Evolutionary conservation across 2,797 vertebrate species (phyloP).

Genomic region (Rhynchonycteris naso): DNA sequence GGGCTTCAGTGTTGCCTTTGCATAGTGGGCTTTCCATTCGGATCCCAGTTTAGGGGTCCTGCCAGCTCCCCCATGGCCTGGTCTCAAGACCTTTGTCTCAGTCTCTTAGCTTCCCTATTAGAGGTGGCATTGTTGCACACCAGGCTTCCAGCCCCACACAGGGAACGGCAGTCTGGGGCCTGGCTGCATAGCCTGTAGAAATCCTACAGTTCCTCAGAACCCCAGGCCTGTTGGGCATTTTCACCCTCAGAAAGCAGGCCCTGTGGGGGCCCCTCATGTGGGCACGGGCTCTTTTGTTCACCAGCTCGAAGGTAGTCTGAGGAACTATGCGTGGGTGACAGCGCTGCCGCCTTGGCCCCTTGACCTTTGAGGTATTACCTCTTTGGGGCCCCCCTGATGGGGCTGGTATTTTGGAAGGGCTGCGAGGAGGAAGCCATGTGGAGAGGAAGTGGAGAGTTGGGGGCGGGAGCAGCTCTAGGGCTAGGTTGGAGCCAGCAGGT

Average conservation of each 20-base stretch:
- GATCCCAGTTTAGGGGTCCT: neutral
- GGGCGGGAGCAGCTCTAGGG: neutral
- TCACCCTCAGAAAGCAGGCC: neutral
- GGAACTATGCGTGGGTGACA: neutral
- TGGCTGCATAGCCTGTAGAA: neutral
- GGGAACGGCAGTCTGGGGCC: neutral
- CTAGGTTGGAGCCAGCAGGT: neutral
- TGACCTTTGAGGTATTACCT: neutral
- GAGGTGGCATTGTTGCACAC: neutral
- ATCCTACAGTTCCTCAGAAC: neutral
- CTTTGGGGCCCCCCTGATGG: neutral
- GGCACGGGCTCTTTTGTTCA: neutral
- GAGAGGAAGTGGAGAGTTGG: neutral
- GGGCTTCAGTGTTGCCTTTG: neutral
- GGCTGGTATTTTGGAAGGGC: neutral
- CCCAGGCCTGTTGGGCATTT: neutral
- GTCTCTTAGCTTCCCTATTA: neutral
- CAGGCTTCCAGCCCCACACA: neutral
- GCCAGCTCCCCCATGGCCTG: too few species aligned
- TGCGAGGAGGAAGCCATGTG: neutral
- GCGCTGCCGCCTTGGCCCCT: neutral
- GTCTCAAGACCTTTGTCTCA: neutral
- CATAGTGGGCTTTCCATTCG: neutral
- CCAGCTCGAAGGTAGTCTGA: neutral
- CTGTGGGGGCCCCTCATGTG: rapidly evolving